Percentiles rank a stretch among this genome's conserved stretches.
Conservation (phyloP, 2,888 invertebrate genomes). For the Ichneumoninae sp. region DNA sequence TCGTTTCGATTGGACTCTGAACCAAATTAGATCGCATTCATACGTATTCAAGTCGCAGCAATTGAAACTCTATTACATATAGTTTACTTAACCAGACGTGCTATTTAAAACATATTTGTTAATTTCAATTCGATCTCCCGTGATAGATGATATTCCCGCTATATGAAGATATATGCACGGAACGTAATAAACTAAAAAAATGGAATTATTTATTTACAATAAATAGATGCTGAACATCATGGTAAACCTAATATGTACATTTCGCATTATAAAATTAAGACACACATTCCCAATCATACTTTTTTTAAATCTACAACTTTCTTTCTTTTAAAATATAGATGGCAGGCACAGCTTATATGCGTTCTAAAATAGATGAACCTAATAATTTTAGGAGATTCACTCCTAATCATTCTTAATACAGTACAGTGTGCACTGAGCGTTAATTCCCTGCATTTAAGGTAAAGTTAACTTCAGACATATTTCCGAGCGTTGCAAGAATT, state of each 20-base stretch:
- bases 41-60: not conserved
- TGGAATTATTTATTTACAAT: conserved; percentile 61
- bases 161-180: not conserved
- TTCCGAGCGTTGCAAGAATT: not conserved
- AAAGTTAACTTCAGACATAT: not conserved
- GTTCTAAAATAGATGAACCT: not conserved
- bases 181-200: conserved; percentile 7
- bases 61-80: not conserved
- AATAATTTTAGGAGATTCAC: conserved; percentile 17
- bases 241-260: conserved; percentile 52
- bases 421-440: not conserved
- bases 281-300: conserved; percentile 7
- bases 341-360: not conserved
- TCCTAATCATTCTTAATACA: conserved; percentile 20
- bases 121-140: not conserved
- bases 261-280: conserved; percentile 20
- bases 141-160: not conserved
- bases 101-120: conserved; percentile 1
- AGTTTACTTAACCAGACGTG: conserved; percentile 34
- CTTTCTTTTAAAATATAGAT: conserved; percentile 10
- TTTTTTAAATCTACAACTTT: not conserved
- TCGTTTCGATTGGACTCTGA: not conserved
- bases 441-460: not conserved
- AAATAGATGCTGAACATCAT: conserved; percentile 26
- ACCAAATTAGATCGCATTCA: not conserved